Conservation (phyloP, 2,113 vertebrate species). For the Rhabdornis inornatus region DNA sequence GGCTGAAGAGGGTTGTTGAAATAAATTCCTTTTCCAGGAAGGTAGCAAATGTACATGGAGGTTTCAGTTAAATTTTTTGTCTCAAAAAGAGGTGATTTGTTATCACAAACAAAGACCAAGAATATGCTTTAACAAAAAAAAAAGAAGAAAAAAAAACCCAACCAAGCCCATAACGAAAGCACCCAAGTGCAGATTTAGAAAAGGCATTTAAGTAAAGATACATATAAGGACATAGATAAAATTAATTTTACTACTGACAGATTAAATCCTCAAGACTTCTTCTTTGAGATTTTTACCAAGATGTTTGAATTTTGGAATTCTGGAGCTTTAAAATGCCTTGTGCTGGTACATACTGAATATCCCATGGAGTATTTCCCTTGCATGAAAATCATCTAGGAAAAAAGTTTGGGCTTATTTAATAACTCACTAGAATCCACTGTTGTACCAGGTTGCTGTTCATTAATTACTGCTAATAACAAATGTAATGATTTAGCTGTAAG, state of each 20-base stretch:
- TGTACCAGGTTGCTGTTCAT: not conserved
- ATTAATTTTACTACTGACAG: not conserved
- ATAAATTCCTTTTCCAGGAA: not conserved
- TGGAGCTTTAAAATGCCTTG: not conserved
- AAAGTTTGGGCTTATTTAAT: not conserved
- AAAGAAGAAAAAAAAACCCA: not conserved
- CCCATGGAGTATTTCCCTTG: not conserved
- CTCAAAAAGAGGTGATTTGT: not conserved
- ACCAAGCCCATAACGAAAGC: not conserved
- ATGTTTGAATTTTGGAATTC: not conserved
- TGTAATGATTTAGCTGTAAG: not conserved
- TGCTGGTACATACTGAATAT: not conserved
- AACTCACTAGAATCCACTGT: not conserved
- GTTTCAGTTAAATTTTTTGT: not conserved
- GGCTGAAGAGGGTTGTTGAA: not conserved
- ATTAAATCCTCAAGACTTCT: not conserved
- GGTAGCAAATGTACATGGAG: rapidly evolving
- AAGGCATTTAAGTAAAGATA: not conserved
- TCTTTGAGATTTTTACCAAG: not conserved
- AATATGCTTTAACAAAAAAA: not conserved
- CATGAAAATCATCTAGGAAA: not conserved
- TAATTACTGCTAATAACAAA: not conserved
- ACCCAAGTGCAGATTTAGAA: not conserved
- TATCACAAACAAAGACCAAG: not conserved
- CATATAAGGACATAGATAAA: not conserved